Percentiles rank a stretch among this genome's conserved stretches.
Evolutionary conservation across 1,140 invertebrate genomes (phyloP).

Genomic region (Agrypnia vestita): DNA sequence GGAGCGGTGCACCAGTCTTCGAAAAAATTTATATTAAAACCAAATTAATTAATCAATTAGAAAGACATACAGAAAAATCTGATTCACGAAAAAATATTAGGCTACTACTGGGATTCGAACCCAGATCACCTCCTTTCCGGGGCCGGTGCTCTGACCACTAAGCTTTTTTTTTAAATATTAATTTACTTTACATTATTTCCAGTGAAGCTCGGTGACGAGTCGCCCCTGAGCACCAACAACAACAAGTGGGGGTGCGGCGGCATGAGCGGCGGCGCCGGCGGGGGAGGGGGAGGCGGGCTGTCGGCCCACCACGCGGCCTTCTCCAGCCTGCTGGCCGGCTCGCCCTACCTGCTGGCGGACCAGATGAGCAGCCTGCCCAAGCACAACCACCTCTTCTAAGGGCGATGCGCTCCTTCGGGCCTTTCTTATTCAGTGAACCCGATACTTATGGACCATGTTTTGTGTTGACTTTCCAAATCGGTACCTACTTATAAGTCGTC

Average conservation of each 20-base stretch:
- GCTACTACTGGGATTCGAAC: too few relatives aligned
- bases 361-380: conserved; percentile 56
- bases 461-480: not conserved
- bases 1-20: too few relatives aligned
- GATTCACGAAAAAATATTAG: too few relatives aligned
- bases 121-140: too few relatives aligned
- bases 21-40: too few relatives aligned
- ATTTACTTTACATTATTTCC: conserved; percentile 59
- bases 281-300: conserved; percentile 47
- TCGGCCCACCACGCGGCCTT: conserved; percentile 56
- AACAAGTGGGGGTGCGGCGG: conserved; percentile 65
- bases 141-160: too few relatives aligned
- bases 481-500: not conserved
- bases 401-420: not conserved
- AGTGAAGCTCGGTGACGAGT: conserved; percentile 68
- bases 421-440: not conserved
- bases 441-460: not conserved
- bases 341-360: conserved; percentile 58
- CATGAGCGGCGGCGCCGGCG: conserved; percentile 38
- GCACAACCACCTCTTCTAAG: conserved; percentile 60
- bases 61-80: too few relatives aligned
- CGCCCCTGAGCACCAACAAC: conserved; percentile 65
- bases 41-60: too few relatives aligned
- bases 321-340: conserved; percentile 54
- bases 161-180: not conserved